Base-by-base conservation (phyloP, 92 coral and sea anemone genomes). In the Zoanthus solanderi region DNA sequence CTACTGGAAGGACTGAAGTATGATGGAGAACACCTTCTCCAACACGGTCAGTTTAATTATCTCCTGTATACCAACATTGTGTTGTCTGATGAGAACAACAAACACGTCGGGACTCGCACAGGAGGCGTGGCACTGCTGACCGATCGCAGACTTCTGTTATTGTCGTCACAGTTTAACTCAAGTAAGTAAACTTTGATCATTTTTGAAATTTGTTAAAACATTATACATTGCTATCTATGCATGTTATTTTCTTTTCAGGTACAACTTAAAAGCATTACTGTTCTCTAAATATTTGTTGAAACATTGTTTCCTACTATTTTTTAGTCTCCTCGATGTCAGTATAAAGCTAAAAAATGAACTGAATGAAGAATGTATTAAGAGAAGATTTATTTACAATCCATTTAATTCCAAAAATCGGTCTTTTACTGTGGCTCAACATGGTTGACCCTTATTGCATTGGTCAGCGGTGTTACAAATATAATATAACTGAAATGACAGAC, bases 91-190 rank as follows among this genome's bases (percentile, higher is more conserved):
- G 94, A 90, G 78, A 65, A 13, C 50, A 88, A 86, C 60, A 29
- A 3, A 0, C 45, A 75, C 29, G 6, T 63, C 9, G 50, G 69
- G 16, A 81, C 88, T 46, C 86, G 91, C 16, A 85, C 91, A n/a
- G 93, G 95, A 47, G 98, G 98, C 6, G 91, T 94, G 16, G 94
- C 95, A n/a, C 91, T 94, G 37, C 57, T 93, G 90, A 94, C 95
- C 29, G 91, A 94, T 78, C 92, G 94, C 68, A 88, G 98, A 52
- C 69, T 94, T 53, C 95, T 94, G 14, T 80, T 94, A 37, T 71
- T 94, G 87, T 94, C 98, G n/a, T 93, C 98, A n/a, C 98, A 94
- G 84, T 86, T 83, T 75, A 91, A 83, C 44, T 84, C 86, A 8
- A 52, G 94, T 91, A 84, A 72, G 94, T 78, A 7, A 34, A 37